Conservation (phyloP, 2,797 vertebrate species). For the Nothura maculosa region DNA sequence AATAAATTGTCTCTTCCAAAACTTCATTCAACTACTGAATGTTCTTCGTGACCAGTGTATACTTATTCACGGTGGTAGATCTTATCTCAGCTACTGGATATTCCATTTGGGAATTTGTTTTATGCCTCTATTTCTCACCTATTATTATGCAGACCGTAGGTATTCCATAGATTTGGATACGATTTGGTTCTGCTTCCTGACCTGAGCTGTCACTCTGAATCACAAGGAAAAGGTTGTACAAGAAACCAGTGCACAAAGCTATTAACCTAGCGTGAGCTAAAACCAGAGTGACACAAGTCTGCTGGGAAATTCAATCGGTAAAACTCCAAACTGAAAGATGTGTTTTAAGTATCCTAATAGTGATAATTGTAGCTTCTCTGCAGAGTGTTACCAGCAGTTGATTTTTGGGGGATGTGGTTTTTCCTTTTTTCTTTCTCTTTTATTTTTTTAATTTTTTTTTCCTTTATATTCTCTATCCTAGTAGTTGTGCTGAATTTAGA, state of each 20-base stretch:
- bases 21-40: not conserved
- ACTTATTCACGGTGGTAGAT: not conserved
- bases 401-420: not conserved
- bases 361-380: not conserved
- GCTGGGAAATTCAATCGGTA: not conserved
- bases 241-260: not conserved
- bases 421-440: not conserved
- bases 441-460: not conserved
- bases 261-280: not conserved
- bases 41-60: not conserved
- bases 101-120: not conserved
- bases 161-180: not conserved
- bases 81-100: not conserved
- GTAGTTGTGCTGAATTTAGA: conserved; percentile 34
- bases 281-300: not conserved
- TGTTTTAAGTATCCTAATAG: not conserved
- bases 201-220: not conserved
- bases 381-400: not conserved
- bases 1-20: not conserved
- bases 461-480: not conserved
- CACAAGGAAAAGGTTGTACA: accelerated
- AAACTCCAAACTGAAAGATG: not conserved
- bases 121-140: not conserved
- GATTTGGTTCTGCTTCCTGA: not conserved
- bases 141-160: not conserved